A percentile compares a stretch with the other conserved stretches of the same genome.
Evolutionary conservation across 2,797 vertebrate species (phyloP).

Genomic region (Cossypha polioptera): DNA sequence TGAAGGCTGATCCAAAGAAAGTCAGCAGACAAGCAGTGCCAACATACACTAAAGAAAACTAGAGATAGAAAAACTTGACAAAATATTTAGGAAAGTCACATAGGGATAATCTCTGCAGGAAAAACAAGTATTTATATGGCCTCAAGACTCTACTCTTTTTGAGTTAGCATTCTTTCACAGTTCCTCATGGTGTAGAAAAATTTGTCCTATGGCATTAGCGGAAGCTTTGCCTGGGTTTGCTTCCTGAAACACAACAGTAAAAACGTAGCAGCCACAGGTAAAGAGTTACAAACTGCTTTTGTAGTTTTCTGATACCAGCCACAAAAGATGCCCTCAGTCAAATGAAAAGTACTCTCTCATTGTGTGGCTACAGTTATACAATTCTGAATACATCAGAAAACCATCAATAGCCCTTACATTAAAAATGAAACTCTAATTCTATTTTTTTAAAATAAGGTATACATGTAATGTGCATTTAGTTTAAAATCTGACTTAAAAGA

Average conservation of each 20-base stretch:
- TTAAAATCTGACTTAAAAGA: constrained; percentile 33
- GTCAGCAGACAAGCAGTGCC: background rate
- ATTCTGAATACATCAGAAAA: background rate
- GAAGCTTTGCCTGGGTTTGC: background rate
- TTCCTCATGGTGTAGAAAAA: background rate
- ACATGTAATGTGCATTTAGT: background rate
- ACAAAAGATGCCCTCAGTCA: background rate
- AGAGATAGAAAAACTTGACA: background rate
- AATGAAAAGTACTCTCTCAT: background rate
- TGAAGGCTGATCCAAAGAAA: background rate
- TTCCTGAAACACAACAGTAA: background rate
- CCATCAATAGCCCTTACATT: background rate
- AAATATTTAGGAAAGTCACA: background rate
- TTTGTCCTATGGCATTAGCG: background rate
- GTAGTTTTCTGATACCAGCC: background rate
- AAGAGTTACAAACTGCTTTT: background rate
- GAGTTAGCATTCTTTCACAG: background rate
- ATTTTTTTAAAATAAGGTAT: background rate
- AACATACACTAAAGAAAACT: background rate
- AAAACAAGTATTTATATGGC: background rate
- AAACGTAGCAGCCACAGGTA: fast-evolving
- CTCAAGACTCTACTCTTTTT: background rate
- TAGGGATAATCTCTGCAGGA: background rate
- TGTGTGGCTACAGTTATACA: background rate
- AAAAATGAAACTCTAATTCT: background rate